phyloP scores from a whole-genome alignment of 2,113 vertebrate genomes.

The Onychorhynchus coronatus region DNA sequence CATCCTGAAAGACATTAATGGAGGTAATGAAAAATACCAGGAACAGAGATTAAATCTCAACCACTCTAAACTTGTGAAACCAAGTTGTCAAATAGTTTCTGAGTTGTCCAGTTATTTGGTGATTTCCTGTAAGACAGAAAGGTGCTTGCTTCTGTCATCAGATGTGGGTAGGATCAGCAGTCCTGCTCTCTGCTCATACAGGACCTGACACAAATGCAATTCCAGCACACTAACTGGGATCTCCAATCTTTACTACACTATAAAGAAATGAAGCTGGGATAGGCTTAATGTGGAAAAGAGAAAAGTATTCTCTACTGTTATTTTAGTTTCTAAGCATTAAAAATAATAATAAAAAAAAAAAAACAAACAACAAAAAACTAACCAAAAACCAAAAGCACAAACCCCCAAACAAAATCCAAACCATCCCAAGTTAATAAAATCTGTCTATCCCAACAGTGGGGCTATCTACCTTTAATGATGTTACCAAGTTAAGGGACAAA shows the following conservation, averaged over 20 bases:
- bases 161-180: not conserved
- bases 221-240: not conserved
- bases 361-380: not conserved
- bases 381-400: not conserved
- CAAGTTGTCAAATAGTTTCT: not conserved
- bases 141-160: not conserved
- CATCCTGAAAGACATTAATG: slow-evolving; percentile 77
- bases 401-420: not conserved
- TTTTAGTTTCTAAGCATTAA: not conserved
- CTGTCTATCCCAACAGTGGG: not conserved
- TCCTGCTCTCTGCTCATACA: not conserved
- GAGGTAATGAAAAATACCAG: not conserved
- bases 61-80: not conserved
- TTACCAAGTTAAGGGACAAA: not conserved
- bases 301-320: not conserved
- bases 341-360: not conserved
- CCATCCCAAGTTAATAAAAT: not conserved
- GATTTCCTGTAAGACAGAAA: not conserved
- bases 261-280: not conserved
- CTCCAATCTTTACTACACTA: not conserved
- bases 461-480: not conserved
- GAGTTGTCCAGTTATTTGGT: not conserved
- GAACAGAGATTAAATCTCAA: not conserved
- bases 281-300: not conserved
- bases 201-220: not conserved